Base-by-base conservation (phyloP, 64 coral and sea anemone genomes). In the Actinia equina region DNA sequence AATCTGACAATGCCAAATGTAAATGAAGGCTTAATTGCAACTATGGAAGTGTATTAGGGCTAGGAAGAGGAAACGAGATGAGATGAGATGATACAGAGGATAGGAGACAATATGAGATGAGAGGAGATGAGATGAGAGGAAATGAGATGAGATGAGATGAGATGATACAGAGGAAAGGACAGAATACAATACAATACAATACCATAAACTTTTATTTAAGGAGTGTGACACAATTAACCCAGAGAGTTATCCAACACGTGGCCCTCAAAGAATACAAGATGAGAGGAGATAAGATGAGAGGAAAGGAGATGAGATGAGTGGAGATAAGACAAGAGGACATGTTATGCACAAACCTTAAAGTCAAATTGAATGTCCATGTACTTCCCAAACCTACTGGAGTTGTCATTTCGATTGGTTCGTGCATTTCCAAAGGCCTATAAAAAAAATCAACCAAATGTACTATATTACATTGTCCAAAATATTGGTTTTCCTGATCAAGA, bases 341-440 rank as follows among this genome's bases (percentile, higher is more conserved):
- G 69, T 13, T 74, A 37, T 12, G 6, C 25, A 74, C 69, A 61
- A 60, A 95, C 97, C 91, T 93, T 94, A 64, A 99, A 99, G 89
- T 99, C 97, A 99, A 99, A 99, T 59, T 99, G 97, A 51, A 99
- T 92, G 71, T 99, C 97, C 97, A 99, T 99, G 76, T 99, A 99
- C 91, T 99, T 99, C 52, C 97, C 97, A 89, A 99, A 99, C 58
- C 97, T 87, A 79, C 97, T 99, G 77, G 97, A 99, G n/a, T 99
- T 99, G 46, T 99, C 97, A 95, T 99, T 99, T 43, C 93, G 85
- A 63, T 93, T 99, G 42, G 97, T 99, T 53, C 91, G 95, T 88
- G 97, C 97, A 99, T 99, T 99, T 52, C 97, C 97, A 99, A 99
- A 99, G 13, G 97, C 97, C 95, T 98, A 37, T 12, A 77, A 78